Base-by-base conservation (phyloP, 2,888 invertebrate genomes). In the Halictus quadricinctus region DNA sequence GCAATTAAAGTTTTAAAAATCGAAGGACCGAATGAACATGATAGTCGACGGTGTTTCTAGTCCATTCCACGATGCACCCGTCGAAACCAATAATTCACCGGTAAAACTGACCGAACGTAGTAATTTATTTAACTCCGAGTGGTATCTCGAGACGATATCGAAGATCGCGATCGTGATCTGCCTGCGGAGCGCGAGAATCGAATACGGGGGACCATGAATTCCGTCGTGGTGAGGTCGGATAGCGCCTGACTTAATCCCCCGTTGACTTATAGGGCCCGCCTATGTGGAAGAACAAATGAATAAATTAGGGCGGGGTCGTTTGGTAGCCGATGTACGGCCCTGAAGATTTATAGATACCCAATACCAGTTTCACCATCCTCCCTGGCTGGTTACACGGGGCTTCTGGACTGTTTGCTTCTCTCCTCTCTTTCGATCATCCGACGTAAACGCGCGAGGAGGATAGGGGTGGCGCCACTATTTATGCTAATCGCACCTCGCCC, bases 261-360 rank as follows among this genome's bases (percentile, higher is more conserved):
- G 89, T 90, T 92, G 93, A 93, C 92, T 93, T 93, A 93, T 93
- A 91, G 91, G 90, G 89, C 89, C 90, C 90, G 90, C 91, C 91
- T 90, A 90, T 90, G 92, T 91, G 84, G 91, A 93, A 93, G 92
- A 93, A 93, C 93, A 93, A 93, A 93, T 93, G 93, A 93, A 93
- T 93, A 93, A 93, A 93, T 93, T 93, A 93, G 93, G 93, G 93
- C 93, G 93, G 93, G 93, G 93, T 91, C 89, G 92, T 90, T 91
- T 93, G 92, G 93, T 93, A 92, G 93, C 92, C 90, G 89, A 88
- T 87, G 87, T 89, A 90, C 90, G 88, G 88, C 89, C 89, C 90
- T 89, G 84, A 91, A 91, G 92, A 93, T 93, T 93, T 93, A 93
- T 93, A 87, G 91, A 90, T 89, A 90, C 89, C 86, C 89, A 87